Evolutionary conservation across 2,797 vertebrate genomes (phyloP).

Genomic region (Tragelaphus eurycerus): DNA sequence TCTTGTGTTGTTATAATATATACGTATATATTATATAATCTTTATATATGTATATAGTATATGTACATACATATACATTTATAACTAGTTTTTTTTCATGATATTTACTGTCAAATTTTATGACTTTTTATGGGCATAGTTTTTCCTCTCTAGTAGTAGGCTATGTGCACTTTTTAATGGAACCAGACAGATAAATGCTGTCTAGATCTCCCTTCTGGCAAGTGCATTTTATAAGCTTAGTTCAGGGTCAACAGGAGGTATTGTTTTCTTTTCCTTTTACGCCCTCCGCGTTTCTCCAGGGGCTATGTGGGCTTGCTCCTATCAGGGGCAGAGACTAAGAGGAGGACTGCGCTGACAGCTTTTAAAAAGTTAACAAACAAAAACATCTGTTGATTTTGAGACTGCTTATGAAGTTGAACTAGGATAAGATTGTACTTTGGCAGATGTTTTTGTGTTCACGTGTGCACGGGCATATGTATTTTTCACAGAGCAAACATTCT

Average conservation of each 20-base stretch:
- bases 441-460: neutral
- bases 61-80: neutral
- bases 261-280: neutral
- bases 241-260: neutral
- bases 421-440: neutral
- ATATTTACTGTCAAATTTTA: neutral
- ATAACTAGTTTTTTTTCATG: neutral
- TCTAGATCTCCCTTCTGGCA: neutral
- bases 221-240: neutral
- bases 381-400: neutral
- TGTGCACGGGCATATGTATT: neutral
- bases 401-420: neutral
- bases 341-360: neutral
- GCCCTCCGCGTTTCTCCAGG: neutral
- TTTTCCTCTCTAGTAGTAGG: neutral
- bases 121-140: neutral
- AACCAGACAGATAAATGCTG: neutral
- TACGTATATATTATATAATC: neutral
- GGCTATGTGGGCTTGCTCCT: neutral
- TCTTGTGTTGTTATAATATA: too few species aligned
- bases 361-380: neutral
- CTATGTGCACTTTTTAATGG: conserved; percentile 6
- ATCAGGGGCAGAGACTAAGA: neutral
- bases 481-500: conserved; percentile 21
- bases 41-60: neutral